A percentile compares a stretch with the other conserved stretches of the same genome.
Conservation (phyloP, 2,113 vertebrate species). For the Boulengeromyrus knoepffleri region DNA sequence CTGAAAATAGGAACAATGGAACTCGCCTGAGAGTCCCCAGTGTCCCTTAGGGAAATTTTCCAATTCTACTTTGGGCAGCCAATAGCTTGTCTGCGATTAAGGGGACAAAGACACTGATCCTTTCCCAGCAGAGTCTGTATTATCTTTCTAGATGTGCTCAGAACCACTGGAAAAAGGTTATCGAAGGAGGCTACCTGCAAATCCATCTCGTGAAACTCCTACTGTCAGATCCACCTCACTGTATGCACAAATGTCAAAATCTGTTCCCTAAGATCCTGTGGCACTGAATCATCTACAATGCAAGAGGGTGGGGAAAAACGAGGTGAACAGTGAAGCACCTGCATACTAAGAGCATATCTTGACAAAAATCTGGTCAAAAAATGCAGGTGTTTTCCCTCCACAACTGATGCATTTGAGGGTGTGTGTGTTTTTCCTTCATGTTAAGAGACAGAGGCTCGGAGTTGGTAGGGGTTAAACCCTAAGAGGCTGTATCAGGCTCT, state of each 20-base stretch:
- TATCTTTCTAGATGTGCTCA: background rate
- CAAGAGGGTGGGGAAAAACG: background rate
- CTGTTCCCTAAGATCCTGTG: background rate
- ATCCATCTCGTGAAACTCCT: background rate
- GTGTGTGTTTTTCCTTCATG: conserved; percentile 4
- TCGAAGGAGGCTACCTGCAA: background rate
- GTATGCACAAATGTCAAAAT: background rate
- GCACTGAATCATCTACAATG: background rate
- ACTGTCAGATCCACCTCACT: background rate
- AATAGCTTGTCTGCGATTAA: background rate
- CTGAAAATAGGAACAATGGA: background rate
- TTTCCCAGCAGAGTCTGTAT: background rate
- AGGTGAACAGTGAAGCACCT: background rate
- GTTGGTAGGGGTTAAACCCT: background rate
- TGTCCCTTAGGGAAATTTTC: background rate
- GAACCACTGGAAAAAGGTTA: background rate
- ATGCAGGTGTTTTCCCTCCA: background rate
- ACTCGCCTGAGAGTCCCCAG: background rate
- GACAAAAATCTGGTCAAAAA: background rate
- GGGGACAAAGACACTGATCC: background rate
- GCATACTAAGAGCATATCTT: background rate
- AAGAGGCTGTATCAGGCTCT: background rate
- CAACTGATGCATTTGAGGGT: background rate
- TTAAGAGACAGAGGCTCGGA: background rate
- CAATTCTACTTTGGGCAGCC: background rate